These are phyloP conservation scores for Bos indicus DNA, from an alignment of 2,113 vertebrate species.

Conservation along the genomic window DNA sequence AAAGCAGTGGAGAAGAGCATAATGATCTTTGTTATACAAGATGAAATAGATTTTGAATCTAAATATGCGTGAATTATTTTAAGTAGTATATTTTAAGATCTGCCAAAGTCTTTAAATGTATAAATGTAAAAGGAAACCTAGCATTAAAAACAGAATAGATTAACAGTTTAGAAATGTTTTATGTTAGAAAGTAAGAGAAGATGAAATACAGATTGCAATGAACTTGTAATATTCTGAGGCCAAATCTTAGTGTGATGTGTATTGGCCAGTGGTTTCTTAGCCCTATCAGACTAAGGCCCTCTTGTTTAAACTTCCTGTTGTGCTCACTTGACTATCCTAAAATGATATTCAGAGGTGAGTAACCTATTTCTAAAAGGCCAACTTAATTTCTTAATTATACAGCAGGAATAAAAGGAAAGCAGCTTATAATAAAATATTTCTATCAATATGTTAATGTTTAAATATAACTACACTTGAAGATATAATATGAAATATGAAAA, in stretches of 20 bases:
- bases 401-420: not conserved
- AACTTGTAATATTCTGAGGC: not conserved
- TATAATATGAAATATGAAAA: not conserved
- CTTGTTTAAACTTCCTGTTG: not conserved
- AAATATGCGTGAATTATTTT: not conserved
- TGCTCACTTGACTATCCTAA: not conserved
- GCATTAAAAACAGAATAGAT: not conserved
- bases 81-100: constrained; percentile 19
- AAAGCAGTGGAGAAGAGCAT: not conserved
- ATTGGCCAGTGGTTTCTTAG: not conserved
- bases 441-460: constrained; percentile 7
- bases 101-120: not conserved
- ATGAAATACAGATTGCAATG: not conserved
- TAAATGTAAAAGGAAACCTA: not conserved
- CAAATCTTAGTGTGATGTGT: not conserved
- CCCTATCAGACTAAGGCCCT: not conserved
- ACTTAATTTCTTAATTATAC: not conserved
- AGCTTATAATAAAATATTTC: not conserved
- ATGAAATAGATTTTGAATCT: not conserved
- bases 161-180: not conserved
- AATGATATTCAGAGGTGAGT: not conserved
- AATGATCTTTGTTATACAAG: not conserved
- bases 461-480: not conserved
- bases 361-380: not conserved
- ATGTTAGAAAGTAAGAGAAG: not conserved